phyloP scores from a whole-genome alignment of 2,888 invertebrate species.

The Xylota sylvarum region DNA sequence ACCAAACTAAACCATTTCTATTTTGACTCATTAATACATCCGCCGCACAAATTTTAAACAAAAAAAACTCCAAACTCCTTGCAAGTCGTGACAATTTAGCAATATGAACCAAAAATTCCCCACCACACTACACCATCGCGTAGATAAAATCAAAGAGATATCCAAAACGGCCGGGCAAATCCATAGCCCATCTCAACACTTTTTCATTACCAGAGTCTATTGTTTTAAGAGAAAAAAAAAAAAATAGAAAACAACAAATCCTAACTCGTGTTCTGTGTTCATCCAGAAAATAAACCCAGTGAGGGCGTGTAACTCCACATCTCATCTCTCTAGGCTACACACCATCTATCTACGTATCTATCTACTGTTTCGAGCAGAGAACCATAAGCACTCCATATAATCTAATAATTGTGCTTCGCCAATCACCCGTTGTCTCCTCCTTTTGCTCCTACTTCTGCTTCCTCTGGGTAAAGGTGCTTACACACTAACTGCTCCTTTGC shows the following conservation, averaged over 20 bases:
- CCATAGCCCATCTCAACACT: conserved; percentile 58
- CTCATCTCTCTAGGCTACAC: conserved; percentile 52
- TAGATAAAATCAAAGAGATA: conserved; percentile 63
- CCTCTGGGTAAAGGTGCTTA: conserved; percentile 49
- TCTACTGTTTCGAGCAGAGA: conserved; percentile 51
- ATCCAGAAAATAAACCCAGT: conserved; percentile 2
- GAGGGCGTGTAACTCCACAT: conserved; percentile 67
- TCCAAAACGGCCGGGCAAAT: conserved; percentile 36
- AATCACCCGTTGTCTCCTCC: conserved; percentile 62
- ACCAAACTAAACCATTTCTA: too few relatives aligned
- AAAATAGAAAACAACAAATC: not conserved
- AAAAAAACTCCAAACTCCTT: not conserved
- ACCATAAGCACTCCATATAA: conserved; percentile 74
- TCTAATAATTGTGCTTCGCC: conserved; percentile 75
- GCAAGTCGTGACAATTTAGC: conserved; percentile 66
- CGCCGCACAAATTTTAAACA: too few relatives aligned
- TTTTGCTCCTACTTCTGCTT: conserved; percentile 18
- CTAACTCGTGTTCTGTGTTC: not conserved
- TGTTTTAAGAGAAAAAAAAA: conserved; percentile 46
- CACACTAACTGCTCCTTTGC: conserved; percentile 64
- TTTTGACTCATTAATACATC: too few relatives aligned
- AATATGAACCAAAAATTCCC: conserved; percentile 32
- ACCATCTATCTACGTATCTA: conserved; percentile 58
- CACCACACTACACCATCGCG: conserved; percentile 4
- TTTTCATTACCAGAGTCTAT: conserved; percentile 62